phyloP scores from a whole-genome alignment of 1,140 invertebrate species.

The Belonocnema kinseyi region DNA sequence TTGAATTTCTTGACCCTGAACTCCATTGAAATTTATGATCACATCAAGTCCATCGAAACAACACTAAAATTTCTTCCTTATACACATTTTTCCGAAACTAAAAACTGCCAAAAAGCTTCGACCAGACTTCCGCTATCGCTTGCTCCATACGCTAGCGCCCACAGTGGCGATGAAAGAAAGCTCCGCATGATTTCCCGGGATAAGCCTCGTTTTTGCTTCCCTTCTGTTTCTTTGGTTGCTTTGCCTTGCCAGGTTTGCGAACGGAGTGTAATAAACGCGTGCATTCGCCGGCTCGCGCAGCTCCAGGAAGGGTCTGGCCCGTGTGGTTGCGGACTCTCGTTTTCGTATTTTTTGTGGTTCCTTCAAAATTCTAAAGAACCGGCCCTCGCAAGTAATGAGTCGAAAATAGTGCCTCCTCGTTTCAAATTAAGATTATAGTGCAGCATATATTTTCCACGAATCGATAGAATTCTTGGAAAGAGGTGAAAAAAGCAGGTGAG shows the following conservation, averaged over 20 bases:
- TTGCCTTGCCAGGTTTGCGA: neutral
- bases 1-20: no score
- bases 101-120: neutral
- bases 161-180: neutral
- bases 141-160: neutral
- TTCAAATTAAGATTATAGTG: neutral
- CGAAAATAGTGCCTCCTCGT: neutral
- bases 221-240: neutral
- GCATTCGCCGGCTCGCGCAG: conserved; percentile 18
- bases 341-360: neutral
- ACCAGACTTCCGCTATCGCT: neutral
- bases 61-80: no score
- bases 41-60: no score
- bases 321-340: conserved; percentile 8
- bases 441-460: neutral
- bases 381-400: conserved; percentile 4
- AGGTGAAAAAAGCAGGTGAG: conserved; percentile 16
- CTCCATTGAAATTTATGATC: no score
- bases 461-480: neutral
- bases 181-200: neutral
- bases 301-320: neutral
- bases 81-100: no score
- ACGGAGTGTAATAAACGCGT: neutral
- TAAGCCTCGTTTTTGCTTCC: neutral
- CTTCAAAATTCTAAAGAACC: neutral